Conservation (phyloP, 2,888 invertebrate genomes). For the Branchellion lobata region DNA sequence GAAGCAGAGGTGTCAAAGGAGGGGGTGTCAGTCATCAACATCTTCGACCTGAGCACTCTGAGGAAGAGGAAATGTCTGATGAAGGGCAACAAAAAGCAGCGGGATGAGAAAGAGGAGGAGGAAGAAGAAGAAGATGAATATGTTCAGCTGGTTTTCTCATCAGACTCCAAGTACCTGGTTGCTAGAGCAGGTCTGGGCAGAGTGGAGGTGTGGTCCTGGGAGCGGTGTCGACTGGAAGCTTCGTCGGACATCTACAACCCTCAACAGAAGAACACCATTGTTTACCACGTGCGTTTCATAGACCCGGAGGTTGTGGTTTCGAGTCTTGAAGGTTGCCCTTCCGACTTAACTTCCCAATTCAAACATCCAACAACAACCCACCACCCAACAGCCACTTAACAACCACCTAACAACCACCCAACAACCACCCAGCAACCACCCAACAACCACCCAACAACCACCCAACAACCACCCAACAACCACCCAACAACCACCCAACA, state of each 20-base stretch:
- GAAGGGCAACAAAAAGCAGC: neutral
- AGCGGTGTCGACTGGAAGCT: conserved; percentile 74
- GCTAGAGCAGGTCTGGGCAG: conserved; percentile 79
- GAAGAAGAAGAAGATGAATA: conserved; percentile 76
- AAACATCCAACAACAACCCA: no score
- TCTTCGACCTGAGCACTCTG: conserved; percentile 63
- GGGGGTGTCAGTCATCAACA: conserved; percentile 62
- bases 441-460: no score
- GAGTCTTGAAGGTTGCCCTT: no score
- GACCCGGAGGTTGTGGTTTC: no score
- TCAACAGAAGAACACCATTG: neutral
- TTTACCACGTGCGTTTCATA: no score
- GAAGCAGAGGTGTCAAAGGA: conserved; percentile 58
- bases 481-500: no score
- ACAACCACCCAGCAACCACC: no score
- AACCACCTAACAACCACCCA: no score
- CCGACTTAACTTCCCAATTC: no score
- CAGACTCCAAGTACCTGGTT: conserved; percentile 77
- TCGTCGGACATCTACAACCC: conserved; percentile 69
- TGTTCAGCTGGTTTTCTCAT: conserved; percentile 81
- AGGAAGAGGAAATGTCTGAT: conserved; percentile 62
- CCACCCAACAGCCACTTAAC: no score
- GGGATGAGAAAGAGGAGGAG: conserved; percentile 66
- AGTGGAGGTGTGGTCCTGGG: conserved; percentile 67
- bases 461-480: no score